These are phyloP conservation scores for Sus cebifrons DNA, from an alignment of 2,797 vertebrate genomes.

Conservation along the genomic window DNA sequence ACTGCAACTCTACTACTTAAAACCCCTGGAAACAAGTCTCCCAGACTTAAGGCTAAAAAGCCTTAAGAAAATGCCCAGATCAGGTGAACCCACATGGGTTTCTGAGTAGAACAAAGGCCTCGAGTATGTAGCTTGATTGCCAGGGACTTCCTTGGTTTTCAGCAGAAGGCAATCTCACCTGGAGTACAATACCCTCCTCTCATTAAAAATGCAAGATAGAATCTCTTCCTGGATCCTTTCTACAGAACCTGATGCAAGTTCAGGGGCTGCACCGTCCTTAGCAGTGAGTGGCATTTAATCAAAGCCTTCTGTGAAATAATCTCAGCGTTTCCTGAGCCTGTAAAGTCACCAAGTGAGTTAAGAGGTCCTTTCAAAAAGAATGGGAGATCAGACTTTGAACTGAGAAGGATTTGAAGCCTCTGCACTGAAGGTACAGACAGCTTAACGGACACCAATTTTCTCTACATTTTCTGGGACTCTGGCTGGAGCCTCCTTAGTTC, in stretches of 20 bases:
- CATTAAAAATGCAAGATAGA: constrained; percentile 79
- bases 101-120: constrained; percentile 73
- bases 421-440: not conserved
- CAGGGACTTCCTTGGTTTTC: constrained; percentile 63
- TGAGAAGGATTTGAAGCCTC: constrained; percentile 43
- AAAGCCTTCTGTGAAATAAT: constrained; percentile 68
- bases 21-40: constrained; percentile 79
- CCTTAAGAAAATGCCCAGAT: constrained; percentile 76
- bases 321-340: constrained; percentile 35
- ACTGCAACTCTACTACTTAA: constrained; percentile 72
- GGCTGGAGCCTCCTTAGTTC: not conserved
- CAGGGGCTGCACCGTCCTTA: constrained; percentile 15
- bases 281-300: constrained; percentile 71
- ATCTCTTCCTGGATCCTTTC: constrained; percentile 77
- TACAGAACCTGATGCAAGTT: constrained; percentile 69
- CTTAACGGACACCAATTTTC: not conserved
- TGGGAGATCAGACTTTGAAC: constrained; percentile 30
- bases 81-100: constrained; percentile 67
- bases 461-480: not conserved
- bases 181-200: constrained; percentile 73
- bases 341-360: constrained; percentile 60
- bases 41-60: constrained; percentile 48
- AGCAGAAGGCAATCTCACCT: constrained; percentile 74
- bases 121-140: constrained; percentile 51
- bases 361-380: constrained; percentile 65